Percentiles rank a stretch among this genome's conserved stretches.
phyloP scores from a whole-genome alignment of 2,797 vertebrate genomes.

The Choloepus didactylus region DNA sequence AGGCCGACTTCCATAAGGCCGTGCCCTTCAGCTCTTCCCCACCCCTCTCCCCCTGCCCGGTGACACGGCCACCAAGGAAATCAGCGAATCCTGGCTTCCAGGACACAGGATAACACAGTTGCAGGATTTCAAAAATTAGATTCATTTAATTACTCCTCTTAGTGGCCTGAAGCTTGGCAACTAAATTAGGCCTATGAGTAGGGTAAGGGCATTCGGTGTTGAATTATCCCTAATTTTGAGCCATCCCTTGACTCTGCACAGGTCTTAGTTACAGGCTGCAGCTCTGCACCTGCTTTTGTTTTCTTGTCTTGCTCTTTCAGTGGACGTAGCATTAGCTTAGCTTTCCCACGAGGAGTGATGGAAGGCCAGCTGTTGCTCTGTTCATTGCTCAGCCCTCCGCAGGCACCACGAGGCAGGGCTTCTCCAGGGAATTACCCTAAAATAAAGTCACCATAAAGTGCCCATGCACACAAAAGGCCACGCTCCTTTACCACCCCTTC shows the following conservation, averaged over 20 bases:
- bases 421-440: too few relatives aligned
- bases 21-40: background rate
- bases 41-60: too few relatives aligned
- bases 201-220: background rate
- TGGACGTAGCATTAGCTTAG: background rate
- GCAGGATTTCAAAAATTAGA: background rate
- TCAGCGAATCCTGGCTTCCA: background rate
- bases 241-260: background rate
- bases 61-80: background rate
- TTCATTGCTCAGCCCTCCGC: too few relatives aligned
- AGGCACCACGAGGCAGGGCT: too few relatives aligned
- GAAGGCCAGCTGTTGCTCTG: too few relatives aligned
- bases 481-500: background rate
- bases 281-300: background rate
- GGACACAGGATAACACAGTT: background rate
- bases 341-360: background rate
- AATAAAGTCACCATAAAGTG: background rate
- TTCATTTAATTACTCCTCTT: background rate
- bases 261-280: background rate
- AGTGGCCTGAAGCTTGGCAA: background rate
- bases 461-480: background rate
- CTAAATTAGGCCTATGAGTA: background rate
- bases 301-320: background rate
- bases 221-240: background rate
- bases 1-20: background rate